These are phyloP conservation scores for Cyphomyrmex costatus DNA, from an alignment of 1,140 invertebrate genomes.

Conservation along the genomic window DNA sequence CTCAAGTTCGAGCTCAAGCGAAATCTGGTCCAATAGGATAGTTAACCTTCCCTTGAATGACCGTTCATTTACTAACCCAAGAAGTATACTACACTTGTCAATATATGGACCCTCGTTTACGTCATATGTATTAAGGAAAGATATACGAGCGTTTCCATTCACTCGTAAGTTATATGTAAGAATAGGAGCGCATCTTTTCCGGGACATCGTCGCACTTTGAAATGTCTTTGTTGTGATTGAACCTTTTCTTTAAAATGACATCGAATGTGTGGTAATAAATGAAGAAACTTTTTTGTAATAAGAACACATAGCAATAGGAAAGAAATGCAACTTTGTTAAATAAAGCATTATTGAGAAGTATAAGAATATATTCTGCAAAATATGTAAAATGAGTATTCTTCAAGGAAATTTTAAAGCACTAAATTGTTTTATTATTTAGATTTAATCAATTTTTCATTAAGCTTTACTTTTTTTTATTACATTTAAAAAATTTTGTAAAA, in stretches of 20 bases:
- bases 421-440: no score
- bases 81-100: background rate
- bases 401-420: background rate
- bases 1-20: conserved; percentile 9
- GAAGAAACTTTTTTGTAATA: background rate
- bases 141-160: background rate
- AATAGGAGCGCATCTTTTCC: background rate
- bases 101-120: conserved; percentile 36
- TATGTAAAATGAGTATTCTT: background rate
- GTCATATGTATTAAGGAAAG: background rate
- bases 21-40: conserved; percentile 29
- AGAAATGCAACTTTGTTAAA: background rate
- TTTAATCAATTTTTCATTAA: no score
- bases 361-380: background rate
- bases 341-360: background rate
- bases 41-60: conserved; percentile 31
- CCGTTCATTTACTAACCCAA: conserved; percentile 18
- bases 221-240: background rate
- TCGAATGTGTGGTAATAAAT: background rate
- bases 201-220: background rate
- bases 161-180: conserved; percentile 8
- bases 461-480: no score
- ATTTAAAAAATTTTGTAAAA: no score
- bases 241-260: background rate
- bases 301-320: background rate